phyloP scores from a whole-genome alignment of 2,888 invertebrate genomes.

The Biston stratarius region DNA sequence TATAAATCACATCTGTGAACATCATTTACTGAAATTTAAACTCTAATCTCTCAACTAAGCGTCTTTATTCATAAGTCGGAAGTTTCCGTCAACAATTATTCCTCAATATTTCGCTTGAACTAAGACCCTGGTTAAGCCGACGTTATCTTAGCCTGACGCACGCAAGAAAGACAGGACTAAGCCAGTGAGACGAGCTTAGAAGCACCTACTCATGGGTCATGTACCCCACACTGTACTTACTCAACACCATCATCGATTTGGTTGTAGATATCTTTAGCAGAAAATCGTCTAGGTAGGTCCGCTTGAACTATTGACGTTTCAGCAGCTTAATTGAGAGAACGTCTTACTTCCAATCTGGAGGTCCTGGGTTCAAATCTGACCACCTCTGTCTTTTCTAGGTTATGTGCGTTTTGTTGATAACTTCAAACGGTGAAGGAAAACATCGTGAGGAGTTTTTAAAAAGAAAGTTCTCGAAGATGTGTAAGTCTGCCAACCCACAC shows the following conservation, averaged over 20 bases:
- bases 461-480: no score
- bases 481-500: no score
- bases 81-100: conserved; percentile 44
- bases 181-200: conserved; percentile 41
- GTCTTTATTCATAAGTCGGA: conserved; percentile 40
- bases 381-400: no score
- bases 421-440: no score
- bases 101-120: conserved; percentile 37
- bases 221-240: not conserved
- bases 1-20: not conserved
- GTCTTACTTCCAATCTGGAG: no score
- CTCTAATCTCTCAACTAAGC: conserved; percentile 5
- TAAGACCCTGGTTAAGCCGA: conserved; percentile 22
- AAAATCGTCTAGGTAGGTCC: not conserved
- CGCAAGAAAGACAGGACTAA: conserved; percentile 38
- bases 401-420: no score
- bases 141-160: conserved; percentile 39
- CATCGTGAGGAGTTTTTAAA: no score
- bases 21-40: conserved; percentile 1
- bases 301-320: no score
- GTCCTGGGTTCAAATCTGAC: no score
- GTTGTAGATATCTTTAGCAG: not conserved
- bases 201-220: not conserved
- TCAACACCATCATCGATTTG: not conserved
- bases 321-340: no score